Percentiles rank a stretch among this genome's conserved stretches.
phyloP scores from a whole-genome alignment of 64 coral and sea anemone species.

The Astreopora myriophthalma region DNA sequence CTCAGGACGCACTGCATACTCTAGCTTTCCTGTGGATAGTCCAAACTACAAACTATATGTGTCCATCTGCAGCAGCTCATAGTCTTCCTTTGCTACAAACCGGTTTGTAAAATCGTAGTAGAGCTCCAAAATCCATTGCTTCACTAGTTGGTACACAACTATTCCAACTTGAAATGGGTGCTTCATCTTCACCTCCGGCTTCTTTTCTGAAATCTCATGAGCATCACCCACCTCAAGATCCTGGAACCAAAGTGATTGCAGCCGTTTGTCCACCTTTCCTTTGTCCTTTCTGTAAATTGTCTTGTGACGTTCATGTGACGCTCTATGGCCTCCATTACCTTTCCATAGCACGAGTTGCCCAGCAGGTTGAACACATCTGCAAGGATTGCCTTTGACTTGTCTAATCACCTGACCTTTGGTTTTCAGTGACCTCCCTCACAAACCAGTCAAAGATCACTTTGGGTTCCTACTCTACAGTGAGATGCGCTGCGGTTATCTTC shows the following conservation, averaged over 20 bases:
- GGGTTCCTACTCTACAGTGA: too few species aligned
- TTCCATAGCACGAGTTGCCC: slow-evolving; percentile 28
- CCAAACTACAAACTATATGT: slow-evolving; percentile 32
- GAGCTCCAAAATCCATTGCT: slow-evolving; percentile 41
- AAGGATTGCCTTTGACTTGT: too few species aligned
- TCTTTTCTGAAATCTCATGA: background rate
- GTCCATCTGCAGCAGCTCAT: slow-evolving; percentile 60
- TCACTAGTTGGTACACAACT: slow-evolving; percentile 46
- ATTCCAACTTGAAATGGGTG: slow-evolving; percentile 58
- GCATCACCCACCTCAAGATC: slow-evolving; percentile 25
- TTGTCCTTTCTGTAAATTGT: slow-evolving; percentile 18
- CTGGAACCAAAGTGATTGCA: slow-evolving; percentile 20
- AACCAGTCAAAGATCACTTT: too few species aligned
- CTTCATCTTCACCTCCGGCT: background rate
- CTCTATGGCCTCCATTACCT: slow-evolving; percentile 54
- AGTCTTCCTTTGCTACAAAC: slow-evolving; percentile 25
- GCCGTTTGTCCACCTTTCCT: background rate
- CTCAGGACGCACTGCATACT: slow-evolving; percentile 6
- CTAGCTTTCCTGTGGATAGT: background rate
- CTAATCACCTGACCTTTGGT: too few species aligned
- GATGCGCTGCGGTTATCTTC: too few species aligned
- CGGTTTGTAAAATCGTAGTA: slow-evolving; percentile 21
- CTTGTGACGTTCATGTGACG: background rate
- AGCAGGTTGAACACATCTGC: too few species aligned
- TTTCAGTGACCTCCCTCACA: too few species aligned